Evolutionary conservation across 2,888 invertebrate species (phyloP), one percentile per base, ranked within the genome.

Genomic region (Seira ritae): DNA sequence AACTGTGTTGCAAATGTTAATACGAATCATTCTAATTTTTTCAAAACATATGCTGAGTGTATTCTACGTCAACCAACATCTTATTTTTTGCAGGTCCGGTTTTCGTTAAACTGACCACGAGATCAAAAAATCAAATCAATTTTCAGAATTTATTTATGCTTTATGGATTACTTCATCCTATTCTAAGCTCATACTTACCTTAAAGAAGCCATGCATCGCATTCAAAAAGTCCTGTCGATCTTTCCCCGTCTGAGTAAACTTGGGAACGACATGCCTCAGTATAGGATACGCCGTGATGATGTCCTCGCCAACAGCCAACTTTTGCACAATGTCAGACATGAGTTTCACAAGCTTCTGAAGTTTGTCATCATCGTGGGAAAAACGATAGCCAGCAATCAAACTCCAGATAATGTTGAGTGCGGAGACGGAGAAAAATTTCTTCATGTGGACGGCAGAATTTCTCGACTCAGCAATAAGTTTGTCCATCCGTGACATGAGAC

Each of bases 331-430:
- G 17, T 84, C 81, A 17, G 86, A 84, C 86, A 86, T 86, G 37
- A 86, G 81, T 50, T 84, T 70, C 31, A 86, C 86, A 31, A 86
- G 78, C 68, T 74, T 78, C 37, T 86, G 86, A 62, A 86, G 84
- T 60, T 84, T 69, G n/a, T 37, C 77, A 68, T 86, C 86, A 67
- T 86, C 86, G 50, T 86, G 73, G 37, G 80, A 80, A 68, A 86
- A 86, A 19, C 84, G 72, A 60, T 76, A 74, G 42, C 86, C 86
- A 15, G 86, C 86, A 66, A 86, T 86, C 66, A 86, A 75, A 68
- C 83, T 83, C 86, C 86, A 86, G 37, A 86, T 86, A 46, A 86
- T 86, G 76, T 86, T 86, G 70, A 86, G 80, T 17, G 86, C 86
- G 19, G 86, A 86, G 20, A 86, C 86, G 19, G 84, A 84, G 60